Base-by-base conservation (phyloP, 92 coral and sea anemone species). In the Palythoa grandiflora region DNA sequence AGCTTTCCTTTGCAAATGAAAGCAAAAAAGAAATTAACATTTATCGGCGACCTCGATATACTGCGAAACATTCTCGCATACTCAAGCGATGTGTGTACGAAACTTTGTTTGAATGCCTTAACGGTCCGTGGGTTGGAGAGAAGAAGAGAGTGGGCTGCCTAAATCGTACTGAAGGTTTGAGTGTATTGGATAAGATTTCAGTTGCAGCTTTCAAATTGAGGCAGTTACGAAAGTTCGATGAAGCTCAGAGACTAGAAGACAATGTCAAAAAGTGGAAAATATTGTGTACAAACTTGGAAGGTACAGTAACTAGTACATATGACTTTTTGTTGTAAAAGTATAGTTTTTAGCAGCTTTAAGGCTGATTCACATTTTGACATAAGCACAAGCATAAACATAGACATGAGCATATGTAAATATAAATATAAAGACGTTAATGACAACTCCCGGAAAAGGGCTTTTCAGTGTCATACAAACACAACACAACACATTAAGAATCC, bases 121-220 rank as follows among this genome's bases (percentile, higher is more conserved):
- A 92, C 65, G 96, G 94, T 19, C 98, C 98, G 1, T 95, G 96
- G 96, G 87, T 83, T n/a, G 84, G 87, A n/a, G 79, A 87, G 79
- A 85, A 87, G 14, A 63, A 79, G 63, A 83, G 86, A 17, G 75
- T 39, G 20, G 21, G 14, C 17, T 50, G 16, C 47, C 55, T 80
- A 1, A 57, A 61, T 50, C 10, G 51, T 68, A 73, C 53, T 17
- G 61, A 68, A 6, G 83, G 60, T 35, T 89, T 86, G 38, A 21
- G 75, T 86, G 91, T 88, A 1, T 35, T 80, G 54, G 93, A 93
- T 70, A 88, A 81, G 54, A 78, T 95, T 38, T 89, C 96, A 6
- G 87, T 93, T 20, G 87, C 75, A 71, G 93, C 93, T 6, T 95
- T 93, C 65, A 83, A 93, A 68, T 83, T 95, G 35, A 87, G 98